phyloP scores from a whole-genome alignment of 2,113 vertebrate genomes.

The Circaetus cinerascens region DNA sequence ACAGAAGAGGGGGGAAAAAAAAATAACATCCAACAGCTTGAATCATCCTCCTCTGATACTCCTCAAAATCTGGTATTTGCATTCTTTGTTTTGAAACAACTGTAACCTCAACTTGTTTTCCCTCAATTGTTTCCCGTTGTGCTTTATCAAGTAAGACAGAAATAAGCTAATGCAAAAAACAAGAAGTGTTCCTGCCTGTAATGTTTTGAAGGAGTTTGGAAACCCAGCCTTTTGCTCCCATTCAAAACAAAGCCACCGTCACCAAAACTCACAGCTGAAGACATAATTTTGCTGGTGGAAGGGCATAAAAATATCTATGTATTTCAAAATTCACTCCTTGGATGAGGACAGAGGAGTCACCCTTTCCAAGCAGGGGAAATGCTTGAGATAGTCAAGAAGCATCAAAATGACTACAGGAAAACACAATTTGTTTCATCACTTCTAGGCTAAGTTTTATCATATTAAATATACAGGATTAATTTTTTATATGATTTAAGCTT shows the following conservation, averaged over 20 bases:
- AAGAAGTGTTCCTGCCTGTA: background rate
- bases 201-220: background rate
- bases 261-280: background rate
- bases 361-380: background rate
- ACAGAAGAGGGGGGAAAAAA: background rate
- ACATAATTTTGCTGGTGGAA: background rate
- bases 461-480: background rate
- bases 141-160: background rate
- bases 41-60: constrained; percentile 20
- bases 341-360: background rate
- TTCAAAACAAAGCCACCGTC: background rate
- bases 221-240: accelerated
- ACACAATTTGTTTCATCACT: background rate
- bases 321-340: background rate
- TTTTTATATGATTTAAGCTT: background rate
- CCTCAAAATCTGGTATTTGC: background rate
- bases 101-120: constrained; percentile 1
- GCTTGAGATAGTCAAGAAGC: background rate
- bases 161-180: background rate
- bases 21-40: background rate
- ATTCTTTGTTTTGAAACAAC: constrained; percentile 14
- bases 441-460: background rate
- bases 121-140: background rate
- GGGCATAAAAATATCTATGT: background rate
- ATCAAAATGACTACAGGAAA: background rate